A percentile compares a stretch with the other conserved stretches of the same genome.
These are phyloP conservation scores for Petrolisthes cinctipes DNA, from an alignment of 2,888 invertebrate species.

Conservation along the genomic window DNA sequence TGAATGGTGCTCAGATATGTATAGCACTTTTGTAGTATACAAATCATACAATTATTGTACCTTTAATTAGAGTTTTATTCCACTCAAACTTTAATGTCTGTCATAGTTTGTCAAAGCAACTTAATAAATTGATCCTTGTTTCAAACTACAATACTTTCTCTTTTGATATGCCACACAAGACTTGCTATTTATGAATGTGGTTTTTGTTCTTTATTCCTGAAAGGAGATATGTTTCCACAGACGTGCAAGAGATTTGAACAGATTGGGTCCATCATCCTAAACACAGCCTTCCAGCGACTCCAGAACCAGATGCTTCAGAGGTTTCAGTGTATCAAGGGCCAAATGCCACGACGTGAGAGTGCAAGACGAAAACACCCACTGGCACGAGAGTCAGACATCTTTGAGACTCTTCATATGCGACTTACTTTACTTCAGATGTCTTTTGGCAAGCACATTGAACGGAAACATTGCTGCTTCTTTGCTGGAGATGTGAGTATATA, in stretches of 20 bases:
- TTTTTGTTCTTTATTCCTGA: background rate
- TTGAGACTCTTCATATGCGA: conserved; percentile 93
- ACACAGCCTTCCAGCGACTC: conserved; percentile 86
- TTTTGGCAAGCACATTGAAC: conserved; percentile 93
- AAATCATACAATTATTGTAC: too few species aligned
- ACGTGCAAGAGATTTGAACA: conserved; percentile 85
- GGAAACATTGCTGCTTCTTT: conserved; percentile 93
- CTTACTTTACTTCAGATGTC: conserved; percentile 92
- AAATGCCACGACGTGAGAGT: conserved; percentile 92
- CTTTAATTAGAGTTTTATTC: too few species aligned
- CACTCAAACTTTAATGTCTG: too few species aligned
- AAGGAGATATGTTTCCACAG: conserved; percentile 72
- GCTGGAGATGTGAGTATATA: conserved; percentile 84
- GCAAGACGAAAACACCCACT: conserved; percentile 90
- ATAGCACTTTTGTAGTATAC: too few species aligned
- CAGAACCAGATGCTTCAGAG: conserved; percentile 87
- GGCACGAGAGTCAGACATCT: conserved; percentile 91
- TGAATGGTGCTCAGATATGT: too few species aligned
- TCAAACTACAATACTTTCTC: background rate
- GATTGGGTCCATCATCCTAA: conserved; percentile 83
- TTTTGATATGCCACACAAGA: background rate
- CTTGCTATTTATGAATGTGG: background rate
- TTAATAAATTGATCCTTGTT: too few species aligned
- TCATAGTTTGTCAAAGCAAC: too few species aligned
- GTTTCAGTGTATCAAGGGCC: conserved; percentile 86